Evolutionary conservation across 2,797 vertebrate genomes (phyloP).

Genomic region (Pseudochirops cupreus): DNA sequence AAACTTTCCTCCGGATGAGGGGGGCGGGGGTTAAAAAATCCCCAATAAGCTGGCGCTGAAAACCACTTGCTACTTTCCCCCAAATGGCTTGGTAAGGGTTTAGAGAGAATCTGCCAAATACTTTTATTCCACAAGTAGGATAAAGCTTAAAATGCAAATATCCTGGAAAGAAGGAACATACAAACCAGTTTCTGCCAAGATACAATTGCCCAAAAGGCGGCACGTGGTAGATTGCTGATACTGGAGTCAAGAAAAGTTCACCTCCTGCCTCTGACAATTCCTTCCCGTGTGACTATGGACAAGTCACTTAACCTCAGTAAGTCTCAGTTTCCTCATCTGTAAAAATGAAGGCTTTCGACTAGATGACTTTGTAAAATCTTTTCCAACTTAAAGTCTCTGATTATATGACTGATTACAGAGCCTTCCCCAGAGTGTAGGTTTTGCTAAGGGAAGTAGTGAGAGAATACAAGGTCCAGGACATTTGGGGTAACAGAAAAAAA

Average conservation of each 20-base stretch:
- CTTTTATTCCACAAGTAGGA: background rate
- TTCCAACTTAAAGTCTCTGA: background rate
- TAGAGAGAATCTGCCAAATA: background rate
- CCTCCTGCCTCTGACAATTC: background rate
- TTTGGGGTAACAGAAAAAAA: background rate
- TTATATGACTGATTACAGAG: background rate
- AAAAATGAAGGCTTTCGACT: background rate
- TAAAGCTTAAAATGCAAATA: background rate
- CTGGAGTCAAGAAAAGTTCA: background rate
- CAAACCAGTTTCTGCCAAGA: background rate
- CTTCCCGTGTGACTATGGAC: background rate
- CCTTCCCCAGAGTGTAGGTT: background rate
- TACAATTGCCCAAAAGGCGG: background rate
- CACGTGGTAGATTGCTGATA: background rate
- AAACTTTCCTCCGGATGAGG: background rate
- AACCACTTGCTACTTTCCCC: background rate
- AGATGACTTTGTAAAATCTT: background rate
- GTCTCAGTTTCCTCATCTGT: background rate
- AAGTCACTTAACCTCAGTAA: background rate
- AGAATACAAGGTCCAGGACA: background rate
- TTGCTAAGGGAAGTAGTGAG: background rate
- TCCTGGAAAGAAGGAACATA: background rate
- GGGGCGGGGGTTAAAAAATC: background rate
- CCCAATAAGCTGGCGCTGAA: background rate
- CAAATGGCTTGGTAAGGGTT: background rate